Base-by-base conservation (phyloP, 2,888 invertebrate species). In the Diadegma fenestrale region DNA sequence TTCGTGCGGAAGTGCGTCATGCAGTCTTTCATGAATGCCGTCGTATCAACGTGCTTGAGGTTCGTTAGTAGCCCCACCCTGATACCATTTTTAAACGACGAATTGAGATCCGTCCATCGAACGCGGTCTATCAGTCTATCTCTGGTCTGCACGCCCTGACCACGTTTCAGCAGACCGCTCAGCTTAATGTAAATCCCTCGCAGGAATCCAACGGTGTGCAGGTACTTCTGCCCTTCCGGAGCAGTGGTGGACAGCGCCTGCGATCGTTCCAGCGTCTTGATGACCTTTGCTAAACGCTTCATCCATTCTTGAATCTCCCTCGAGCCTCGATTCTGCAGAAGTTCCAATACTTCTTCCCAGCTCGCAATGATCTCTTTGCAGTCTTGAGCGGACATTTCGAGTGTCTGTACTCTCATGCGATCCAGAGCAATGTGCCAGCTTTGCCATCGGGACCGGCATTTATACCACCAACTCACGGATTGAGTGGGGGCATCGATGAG, bases 281-380 rank as follows among this genome's bases (percentile, higher is more conserved):
- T 77, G 10, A 66, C 64, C 45, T 37, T 54, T 1, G 8, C 7
- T 33, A 77, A 37, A 22, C 61, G 14, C 30, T 73, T 73, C 61
- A 73, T 61, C 30, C 26, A 73, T 45, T 43, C 61, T 2, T n/a
- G n/a, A n/a, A n/a, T n/a, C n/a, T n/a, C n/a, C n/a, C n/a, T n/a
- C n/a, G n/a, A n/a, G n/a, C n/a, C 51, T 64, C 19, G 48, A 48
- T 76, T 37, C 33, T 76, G n/a, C 48, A 76, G 7, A 19, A 64
- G 33, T 14, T 48, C 48, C 64, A 51, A 43, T 4, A 51, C 76
- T 37, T 76, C 76, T 37, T 64, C 51, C 76, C 66, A 66, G 5
- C 37, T 66, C 41, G 19, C 26, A 17, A 48, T 54, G 22, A 77
- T 77, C 17, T 66, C 54, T 51, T 66, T 77, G 54, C 48, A 77